phyloP scores from a whole-genome alignment of 2,797 vertebrate genomes.

The Falco berigora region DNA sequence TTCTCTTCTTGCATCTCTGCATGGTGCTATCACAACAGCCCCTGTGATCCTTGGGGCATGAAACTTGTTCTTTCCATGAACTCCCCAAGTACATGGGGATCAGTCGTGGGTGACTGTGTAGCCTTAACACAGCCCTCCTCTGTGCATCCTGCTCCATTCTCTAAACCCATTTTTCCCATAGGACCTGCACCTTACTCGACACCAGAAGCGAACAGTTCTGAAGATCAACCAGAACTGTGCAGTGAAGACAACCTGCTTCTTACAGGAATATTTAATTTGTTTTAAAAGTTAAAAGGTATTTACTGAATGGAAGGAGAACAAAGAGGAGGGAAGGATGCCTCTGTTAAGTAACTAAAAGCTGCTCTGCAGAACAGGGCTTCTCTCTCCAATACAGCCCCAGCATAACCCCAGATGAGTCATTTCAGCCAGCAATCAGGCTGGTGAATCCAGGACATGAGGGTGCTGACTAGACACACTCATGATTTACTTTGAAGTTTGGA shows the following conservation, averaged over 20 bases:
- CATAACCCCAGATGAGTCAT: not conserved
- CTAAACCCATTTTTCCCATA: not conserved
- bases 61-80: not conserved
- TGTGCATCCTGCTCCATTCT: not conserved
- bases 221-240: not conserved
- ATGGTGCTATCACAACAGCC: not conserved
- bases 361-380: not conserved
- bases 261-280: not conserved
- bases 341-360: not conserved
- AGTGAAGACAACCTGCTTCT: not conserved
- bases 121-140: not conserved
- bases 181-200: not conserved
- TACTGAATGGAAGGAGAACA: not conserved
- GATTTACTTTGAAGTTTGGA: not conserved
- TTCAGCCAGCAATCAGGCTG: not conserved
- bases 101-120: not conserved
- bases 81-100: not conserved
- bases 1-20: not conserved
- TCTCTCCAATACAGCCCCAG: not conserved
- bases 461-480: not conserved
- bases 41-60: not conserved
- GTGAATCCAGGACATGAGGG: rapidly evolving
- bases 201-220: not conserved
- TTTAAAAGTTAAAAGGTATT: not conserved
- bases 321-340: not conserved